phyloP scores from a whole-genome alignment of 2,888 invertebrate genomes.

The Epiblema foenella region DNA sequence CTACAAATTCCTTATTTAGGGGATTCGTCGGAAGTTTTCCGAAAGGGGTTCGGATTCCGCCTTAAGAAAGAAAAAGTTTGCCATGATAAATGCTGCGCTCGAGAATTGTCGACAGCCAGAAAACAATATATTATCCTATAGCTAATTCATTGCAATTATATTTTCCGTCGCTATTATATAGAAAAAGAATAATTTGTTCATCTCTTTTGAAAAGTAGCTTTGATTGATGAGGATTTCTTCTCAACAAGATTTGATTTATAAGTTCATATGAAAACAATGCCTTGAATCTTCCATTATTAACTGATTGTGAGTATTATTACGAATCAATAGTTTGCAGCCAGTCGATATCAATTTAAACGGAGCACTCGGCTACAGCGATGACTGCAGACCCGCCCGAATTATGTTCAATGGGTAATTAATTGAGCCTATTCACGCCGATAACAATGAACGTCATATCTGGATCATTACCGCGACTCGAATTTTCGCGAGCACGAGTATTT shows the following conservation, averaged over 20 bases:
- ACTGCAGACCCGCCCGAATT: conserved; percentile 77
- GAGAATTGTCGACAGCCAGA: conserved; percentile 61
- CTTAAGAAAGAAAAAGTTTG: conserved; percentile 75
- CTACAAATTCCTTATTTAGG: not conserved
- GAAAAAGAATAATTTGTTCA: not conserved
- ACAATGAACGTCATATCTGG: conserved; percentile 72
- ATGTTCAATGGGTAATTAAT: conserved; percentile 84
- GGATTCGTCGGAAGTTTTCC: conserved; percentile 48
- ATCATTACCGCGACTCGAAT: conserved; percentile 64
- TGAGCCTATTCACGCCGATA: conserved; percentile 74
- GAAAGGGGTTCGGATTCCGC: conserved; percentile 67
- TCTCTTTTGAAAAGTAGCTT: not conserved
- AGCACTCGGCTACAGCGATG: conserved; percentile 66
- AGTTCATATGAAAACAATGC: conserved; percentile 1
- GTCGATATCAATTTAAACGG: conserved; percentile 65
- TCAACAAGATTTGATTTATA: not conserved
- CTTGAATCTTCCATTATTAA: conserved; percentile 24
- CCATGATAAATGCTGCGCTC: conserved; percentile 75
- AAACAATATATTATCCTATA: conserved; percentile 70
- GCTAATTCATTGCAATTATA: conserved; percentile 24
- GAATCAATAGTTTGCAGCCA: conserved; percentile 53
- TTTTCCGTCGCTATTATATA: conserved; percentile 6
- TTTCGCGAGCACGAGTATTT: conserved; percentile 23
- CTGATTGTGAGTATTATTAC: conserved; percentile 33
- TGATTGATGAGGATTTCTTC: not conserved